Evolutionary conservation across 1,140 invertebrate genomes (phyloP).

Genomic region (Carcinoscorpius rotundicauda): DNA sequence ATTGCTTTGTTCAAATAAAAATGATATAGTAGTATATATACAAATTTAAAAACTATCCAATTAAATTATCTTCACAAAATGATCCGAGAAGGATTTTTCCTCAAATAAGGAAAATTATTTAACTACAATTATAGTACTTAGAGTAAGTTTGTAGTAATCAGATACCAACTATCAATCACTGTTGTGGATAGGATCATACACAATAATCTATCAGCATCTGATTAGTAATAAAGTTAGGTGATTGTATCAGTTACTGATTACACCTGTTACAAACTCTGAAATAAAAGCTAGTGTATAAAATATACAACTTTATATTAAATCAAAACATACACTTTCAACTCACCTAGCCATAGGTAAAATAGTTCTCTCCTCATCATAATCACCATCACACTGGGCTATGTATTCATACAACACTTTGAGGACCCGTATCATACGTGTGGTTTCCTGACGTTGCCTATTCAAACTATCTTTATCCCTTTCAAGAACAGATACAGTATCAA

Average conservation of each 20-base stretch:
- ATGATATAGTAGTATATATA: conserved; percentile 20
- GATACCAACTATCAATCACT: no score
- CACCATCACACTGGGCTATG: conserved; percentile 86
- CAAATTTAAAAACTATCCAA: background rate
- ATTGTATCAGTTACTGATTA: no score
- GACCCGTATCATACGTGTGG: conserved; percentile 83
- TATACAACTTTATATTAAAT: no score
- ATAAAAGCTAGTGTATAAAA: no score
- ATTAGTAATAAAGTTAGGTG: no score
- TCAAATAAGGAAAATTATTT: no score
- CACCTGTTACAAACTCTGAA: conserved; percentile 7
- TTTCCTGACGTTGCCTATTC: conserved; percentile 50
- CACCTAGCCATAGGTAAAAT: conserved; percentile 75
- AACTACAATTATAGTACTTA: no score
- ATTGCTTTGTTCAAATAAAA: conserved; percentile 21
- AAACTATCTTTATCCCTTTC: conserved; percentile 42
- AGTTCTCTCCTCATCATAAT: conserved; percentile 76
- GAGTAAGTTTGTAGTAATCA: no score
- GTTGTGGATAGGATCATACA: no score
- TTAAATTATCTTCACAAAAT: background rate
- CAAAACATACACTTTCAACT: conserved; percentile 3
- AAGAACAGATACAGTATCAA: conserved; percentile 42
- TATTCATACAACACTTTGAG: conserved; percentile 91
- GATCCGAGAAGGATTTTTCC: no score
- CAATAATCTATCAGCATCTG: no score